Base-by-base conservation (phyloP, 2,888 invertebrate genomes). In the Erannis defoliaria region DNA sequence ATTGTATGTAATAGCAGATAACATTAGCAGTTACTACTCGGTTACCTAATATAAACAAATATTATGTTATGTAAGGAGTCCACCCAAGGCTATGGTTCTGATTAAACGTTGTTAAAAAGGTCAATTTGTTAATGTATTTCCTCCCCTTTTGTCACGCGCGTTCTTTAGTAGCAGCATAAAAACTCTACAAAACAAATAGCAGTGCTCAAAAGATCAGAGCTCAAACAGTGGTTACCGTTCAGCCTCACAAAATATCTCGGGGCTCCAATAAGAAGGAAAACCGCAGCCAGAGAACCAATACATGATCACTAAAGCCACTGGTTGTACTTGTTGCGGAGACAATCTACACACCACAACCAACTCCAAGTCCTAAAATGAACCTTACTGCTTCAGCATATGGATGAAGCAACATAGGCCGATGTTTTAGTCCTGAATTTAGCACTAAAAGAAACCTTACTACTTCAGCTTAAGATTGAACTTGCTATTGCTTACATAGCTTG, bases 301-400 rank as follows among this genome's bases (percentile, higher is more conserved):
- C 64, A 64, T 55, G 64, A 60, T 60, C 67, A 53, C 60, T 60
- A 64, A 66, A 68, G 51, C 57, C 62, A 40, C 43, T 63, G 59
- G 33, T 33, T 55, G 56, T 40, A 67, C 70, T 66, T 67, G 70
- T 70, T 70, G 67, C 62, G 55, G 51, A 18, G 42, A 56, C 62
- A 33, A 29, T 9, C 31, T 37, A 46, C 31, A 21, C 16, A 29
- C 42, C 43, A 31, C 31, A 14, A n/a, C 5, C 10, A 1, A 10
- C 8, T 18, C 1, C n/a, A 45, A 19, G 1, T 10, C n/a, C 23
- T 33, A 51, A 50, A 56, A 16, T 14, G 18, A 37, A 37, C 31
- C 14, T 1, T 45, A 16, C 51, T 51, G 19, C 51, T n/a, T 9
- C 1, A n/a, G 16, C 40, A 29, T 51, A 51, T 8, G 40, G 37